Percentiles rank a stretch among this genome's conserved stretches.
These are phyloP conservation scores for Dolichoris vasculosae DNA, from an alignment of 1,140 invertebrate genomes.

Conservation along the genomic window DNA sequence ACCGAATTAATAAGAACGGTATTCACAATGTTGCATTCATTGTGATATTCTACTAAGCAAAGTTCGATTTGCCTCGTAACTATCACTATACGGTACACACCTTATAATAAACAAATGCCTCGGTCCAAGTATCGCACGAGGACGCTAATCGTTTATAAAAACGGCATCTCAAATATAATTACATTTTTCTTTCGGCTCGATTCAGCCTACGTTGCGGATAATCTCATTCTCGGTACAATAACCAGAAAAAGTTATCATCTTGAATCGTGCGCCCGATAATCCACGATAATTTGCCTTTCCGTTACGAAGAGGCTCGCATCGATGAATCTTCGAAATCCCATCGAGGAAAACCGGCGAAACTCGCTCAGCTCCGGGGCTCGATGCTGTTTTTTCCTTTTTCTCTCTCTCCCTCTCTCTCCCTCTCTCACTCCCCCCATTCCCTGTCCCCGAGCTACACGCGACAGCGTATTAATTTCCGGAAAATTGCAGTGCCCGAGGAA, in stretches of 20 bases:
- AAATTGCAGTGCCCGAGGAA: slow-evolving; percentile 34
- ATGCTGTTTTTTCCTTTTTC: neutral
- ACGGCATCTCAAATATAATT: neutral
- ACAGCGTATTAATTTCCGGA: slow-evolving; percentile 49
- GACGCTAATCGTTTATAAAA: neutral
- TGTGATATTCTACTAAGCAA: neutral
- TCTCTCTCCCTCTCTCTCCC: neutral
- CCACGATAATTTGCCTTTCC: neutral
- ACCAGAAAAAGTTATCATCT: neutral
- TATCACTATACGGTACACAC: neutral
- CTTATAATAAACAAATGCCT: neutral
- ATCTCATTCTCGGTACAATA: neutral
- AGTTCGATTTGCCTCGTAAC: neutral
- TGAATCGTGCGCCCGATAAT: neutral
- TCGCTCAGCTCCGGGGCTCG: neutral
- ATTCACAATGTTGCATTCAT: neutral
- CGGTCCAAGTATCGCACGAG: neutral
- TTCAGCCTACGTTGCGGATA: too few relatives aligned
- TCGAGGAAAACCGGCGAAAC: neutral
- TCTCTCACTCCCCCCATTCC: slow-evolving; percentile 11
- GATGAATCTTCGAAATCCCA: too few relatives aligned
- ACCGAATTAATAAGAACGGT: neutral
- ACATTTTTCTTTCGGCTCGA: too few relatives aligned
- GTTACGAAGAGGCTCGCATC: neutral
- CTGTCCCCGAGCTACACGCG: neutral